Conservation (phyloP, 2,888 invertebrate species). For the Aromia moschata region DNA sequence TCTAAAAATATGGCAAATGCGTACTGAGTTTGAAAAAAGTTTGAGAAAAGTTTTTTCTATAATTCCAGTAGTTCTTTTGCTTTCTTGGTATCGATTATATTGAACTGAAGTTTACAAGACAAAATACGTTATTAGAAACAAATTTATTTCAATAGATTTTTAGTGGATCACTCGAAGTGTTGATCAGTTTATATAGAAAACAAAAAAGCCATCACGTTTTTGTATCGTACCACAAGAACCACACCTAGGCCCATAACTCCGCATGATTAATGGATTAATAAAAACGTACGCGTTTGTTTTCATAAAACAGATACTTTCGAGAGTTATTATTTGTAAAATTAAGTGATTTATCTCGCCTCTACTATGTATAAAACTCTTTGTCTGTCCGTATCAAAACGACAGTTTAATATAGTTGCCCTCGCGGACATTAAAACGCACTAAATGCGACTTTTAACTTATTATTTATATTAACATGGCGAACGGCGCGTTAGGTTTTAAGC, state of each 20-base stretch:
- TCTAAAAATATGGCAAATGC: no score
- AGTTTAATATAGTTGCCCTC: constrained; percentile 44
- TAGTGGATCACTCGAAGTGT: no score
- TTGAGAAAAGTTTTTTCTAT: no score
- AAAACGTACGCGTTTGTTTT: constrained; percentile 16
- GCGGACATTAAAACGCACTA: constrained; percentile 46
- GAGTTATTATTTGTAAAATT: constrained; percentile 13
- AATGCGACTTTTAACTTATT: constrained; percentile 51
- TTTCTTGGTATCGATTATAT: no score
- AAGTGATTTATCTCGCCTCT: constrained; percentile 19
- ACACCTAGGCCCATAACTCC: constrained; percentile 5
- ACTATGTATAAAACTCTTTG: constrained; percentile 30
- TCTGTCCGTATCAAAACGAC: constrained; percentile 33
- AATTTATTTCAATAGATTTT: no score
- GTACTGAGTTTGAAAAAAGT: no score
- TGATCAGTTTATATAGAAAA: background rate
- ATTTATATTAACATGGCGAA: constrained; percentile 55
- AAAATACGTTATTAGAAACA: no score
- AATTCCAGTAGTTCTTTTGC: no score
- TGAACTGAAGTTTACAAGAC: no score
- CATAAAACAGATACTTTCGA: constrained; percentile 4
- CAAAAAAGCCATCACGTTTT: background rate
- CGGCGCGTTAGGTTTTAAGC: constrained; percentile 52
- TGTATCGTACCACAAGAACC: background rate
- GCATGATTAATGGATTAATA: constrained; percentile 18